Evolutionary conservation across 2,797 vertebrate genomes (phyloP).

Genomic region (Tragopan temminckii): DNA sequence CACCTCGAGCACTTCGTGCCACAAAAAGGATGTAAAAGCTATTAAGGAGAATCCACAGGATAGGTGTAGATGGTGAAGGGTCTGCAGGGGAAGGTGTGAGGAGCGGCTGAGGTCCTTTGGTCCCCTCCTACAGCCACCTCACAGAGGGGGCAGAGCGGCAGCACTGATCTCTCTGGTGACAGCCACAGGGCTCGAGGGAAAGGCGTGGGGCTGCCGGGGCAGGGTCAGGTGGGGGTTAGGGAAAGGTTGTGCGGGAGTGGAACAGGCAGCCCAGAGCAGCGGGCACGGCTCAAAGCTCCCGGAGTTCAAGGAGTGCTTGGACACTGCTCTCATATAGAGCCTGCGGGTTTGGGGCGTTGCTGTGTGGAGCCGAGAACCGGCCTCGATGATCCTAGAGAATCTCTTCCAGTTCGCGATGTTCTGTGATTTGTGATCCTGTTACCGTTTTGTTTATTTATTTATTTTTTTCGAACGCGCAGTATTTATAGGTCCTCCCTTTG

Average conservation of each 20-base stretch:
- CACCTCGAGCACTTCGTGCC: neutral
- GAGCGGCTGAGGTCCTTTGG: neutral
- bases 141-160: neutral
- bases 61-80: neutral
- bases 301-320: neutral
- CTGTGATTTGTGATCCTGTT: too few species aligned
- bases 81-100: neutral
- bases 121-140: neutral
- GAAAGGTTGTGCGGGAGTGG: neutral
- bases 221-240: neutral
- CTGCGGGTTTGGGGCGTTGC: neutral
- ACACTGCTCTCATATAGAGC: neutral
- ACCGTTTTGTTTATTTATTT: rapidly evolving
- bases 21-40: neutral
- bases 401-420: neutral
- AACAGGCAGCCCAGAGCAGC: neutral
- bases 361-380: neutral
- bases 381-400: neutral
- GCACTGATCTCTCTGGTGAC: neutral
- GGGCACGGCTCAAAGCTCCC: rapidly evolving
- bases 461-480: rapidly evolving
- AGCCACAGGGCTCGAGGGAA: neutral
- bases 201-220: neutral
- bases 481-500: rapidly evolving
- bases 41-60: too few species aligned